phyloP scores from a whole-genome alignment of 1,140 invertebrate species.

The Centruroides sculpturatus region DNA sequence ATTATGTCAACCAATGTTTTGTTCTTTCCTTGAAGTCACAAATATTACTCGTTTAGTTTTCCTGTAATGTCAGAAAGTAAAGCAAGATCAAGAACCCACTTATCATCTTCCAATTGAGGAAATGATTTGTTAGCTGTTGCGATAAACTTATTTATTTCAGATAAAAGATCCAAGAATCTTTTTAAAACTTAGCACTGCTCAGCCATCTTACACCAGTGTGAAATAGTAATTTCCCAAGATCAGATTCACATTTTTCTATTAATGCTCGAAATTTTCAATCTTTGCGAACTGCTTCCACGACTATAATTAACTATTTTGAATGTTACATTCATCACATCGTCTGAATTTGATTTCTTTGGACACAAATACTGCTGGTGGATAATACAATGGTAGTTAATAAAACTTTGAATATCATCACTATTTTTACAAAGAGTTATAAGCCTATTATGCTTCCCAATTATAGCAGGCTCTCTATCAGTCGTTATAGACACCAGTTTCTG shows the following conservation, averaged over 20 bases:
- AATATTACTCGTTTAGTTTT: neutral
- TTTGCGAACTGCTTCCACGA: neutral
- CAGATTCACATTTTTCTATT: neutral
- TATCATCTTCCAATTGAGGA: neutral
- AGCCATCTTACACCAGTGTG: neutral
- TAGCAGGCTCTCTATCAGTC: constrained; percentile 2
- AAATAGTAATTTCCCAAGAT: neutral
- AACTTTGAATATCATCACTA: neutral
- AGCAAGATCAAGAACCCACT: neutral
- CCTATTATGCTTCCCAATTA: neutral
- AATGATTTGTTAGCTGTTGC: neutral
- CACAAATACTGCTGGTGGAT: neutral
- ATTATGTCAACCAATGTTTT: neutral
- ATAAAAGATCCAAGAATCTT: neutral
- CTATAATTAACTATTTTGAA: neutral
- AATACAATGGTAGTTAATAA: neutral
- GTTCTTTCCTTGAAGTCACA: neutral
- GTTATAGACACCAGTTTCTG: constrained; percentile 2
- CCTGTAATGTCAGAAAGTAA: neutral
- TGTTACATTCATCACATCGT: neutral
- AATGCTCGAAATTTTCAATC: neutral
- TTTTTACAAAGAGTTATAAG: neutral
- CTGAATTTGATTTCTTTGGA: neutral
- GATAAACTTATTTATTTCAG: neutral
- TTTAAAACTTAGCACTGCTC: neutral